phyloP scores from a whole-genome alignment of 2,888 invertebrate genomes.

The Brenthis hecate region DNA sequence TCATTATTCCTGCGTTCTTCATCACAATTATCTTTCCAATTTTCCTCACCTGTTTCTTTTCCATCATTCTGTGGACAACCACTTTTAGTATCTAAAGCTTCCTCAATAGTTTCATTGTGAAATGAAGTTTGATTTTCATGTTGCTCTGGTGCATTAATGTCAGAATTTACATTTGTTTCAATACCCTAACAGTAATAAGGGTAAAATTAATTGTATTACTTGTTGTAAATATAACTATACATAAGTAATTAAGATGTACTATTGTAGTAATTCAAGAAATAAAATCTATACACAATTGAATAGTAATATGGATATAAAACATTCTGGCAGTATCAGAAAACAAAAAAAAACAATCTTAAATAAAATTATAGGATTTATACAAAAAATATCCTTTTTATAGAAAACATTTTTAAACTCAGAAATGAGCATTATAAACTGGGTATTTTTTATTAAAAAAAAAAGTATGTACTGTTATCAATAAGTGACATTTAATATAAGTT shows the following conservation, averaged over 20 bases:
- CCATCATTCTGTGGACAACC: slow-evolving; percentile 61
- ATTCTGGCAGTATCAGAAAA: too few species aligned
- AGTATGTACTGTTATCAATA: too few species aligned
- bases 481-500: neutral
- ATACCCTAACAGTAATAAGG: neutral
- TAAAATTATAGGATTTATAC: too few species aligned
- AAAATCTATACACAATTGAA: too few species aligned
- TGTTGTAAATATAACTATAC: neutral
- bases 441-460: too few species aligned
- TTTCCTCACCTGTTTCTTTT: slow-evolving; percentile 46
- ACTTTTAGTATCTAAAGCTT: slow-evolving; percentile 50
- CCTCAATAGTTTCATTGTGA: slow-evolving; percentile 36
- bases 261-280: too few species aligned
- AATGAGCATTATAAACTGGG: too few species aligned
- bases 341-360: too few species aligned
- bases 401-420: too few species aligned
- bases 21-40: slow-evolving; percentile 48
- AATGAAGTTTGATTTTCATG: neutral
- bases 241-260: too few species aligned
- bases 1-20: slow-evolving; percentile 72
- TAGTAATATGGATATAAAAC: too few species aligned
- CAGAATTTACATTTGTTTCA: neutral
- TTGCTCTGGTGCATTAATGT: neutral
- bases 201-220: neutral
- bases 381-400: too few species aligned